Evolutionary conservation across 1,140 invertebrate genomes (phyloP).

Genomic region (Heliconius melpomene): DNA sequence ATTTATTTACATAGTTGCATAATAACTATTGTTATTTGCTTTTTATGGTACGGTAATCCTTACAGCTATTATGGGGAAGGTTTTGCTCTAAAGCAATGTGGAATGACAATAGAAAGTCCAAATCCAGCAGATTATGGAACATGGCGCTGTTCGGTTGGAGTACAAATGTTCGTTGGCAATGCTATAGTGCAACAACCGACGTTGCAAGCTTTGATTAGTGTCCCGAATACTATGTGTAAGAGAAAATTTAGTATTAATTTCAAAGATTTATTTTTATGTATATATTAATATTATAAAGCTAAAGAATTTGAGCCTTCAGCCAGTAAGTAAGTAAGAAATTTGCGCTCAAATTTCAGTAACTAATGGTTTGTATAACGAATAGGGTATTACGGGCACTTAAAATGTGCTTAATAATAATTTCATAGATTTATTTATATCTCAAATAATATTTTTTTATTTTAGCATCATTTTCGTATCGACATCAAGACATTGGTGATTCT

Average conservation of each 20-base stretch:
- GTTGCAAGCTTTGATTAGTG: conserved; percentile 68
- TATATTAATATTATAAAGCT: neutral
- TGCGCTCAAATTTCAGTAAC: no score
- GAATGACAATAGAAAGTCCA: conserved; percentile 69
- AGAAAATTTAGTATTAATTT: neutral
- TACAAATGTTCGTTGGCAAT: conserved; percentile 51
- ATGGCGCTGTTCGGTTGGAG: conserved; percentile 74
- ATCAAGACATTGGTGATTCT: neutral
- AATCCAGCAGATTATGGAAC: conserved; percentile 57
- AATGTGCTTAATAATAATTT: conserved; percentile 19
- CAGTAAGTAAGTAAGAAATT: no score
- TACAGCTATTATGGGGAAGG: conserved; percentile 74
- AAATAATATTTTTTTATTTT: neutral
- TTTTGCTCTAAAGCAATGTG: conserved; percentile 65
- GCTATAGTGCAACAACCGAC: conserved; percentile 46
- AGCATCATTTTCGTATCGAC: neutral
- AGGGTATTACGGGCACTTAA: no score
- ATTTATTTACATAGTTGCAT: neutral
- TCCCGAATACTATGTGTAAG: conserved; percentile 39
- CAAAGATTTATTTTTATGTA: neutral
- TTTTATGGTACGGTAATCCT: conserved; percentile 29
- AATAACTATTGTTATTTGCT: no score
- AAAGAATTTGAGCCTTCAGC: no score
- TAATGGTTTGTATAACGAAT: no score
- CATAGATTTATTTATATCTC: neutral